These are phyloP conservation scores for Plebejus anna DNA, from an alignment of 2,888 invertebrate genomes.

Conservation along the genomic window DNA sequence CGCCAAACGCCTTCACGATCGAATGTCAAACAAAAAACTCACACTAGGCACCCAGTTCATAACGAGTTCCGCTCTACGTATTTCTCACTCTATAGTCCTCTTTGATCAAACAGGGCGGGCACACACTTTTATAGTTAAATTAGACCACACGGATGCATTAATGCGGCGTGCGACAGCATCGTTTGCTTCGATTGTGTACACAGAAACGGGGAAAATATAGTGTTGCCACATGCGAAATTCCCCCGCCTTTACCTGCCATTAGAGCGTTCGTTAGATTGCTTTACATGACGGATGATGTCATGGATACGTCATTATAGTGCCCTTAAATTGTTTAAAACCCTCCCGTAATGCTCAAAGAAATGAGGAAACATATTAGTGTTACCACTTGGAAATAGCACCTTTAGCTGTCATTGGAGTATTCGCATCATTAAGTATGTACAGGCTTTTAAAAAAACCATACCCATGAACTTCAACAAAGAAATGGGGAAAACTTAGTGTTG, in stretches of 20 bases:
- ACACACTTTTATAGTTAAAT: slow-evolving; percentile 61
- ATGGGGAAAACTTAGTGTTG: not conserved
- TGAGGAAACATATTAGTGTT: not conserved
- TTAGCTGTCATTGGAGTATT: not conserved
- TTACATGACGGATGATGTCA: not conserved
- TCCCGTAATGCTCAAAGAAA: not conserved
- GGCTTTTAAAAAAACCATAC: too few relatives aligned
- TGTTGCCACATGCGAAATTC: slow-evolving; percentile 22
- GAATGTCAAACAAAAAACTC: too few relatives aligned
- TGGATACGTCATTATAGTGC: not conserved
- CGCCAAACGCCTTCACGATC: too few relatives aligned
- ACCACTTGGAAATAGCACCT: not conserved
- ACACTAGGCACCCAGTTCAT: too few relatives aligned
- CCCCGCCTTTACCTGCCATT: slow-evolving; percentile 3
- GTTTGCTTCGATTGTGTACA: slow-evolving; percentile 38
- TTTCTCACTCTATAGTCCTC: slow-evolving; percentile 36
- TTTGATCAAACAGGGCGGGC: slow-evolving; percentile 53
- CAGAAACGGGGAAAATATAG: slow-evolving; percentile 33
- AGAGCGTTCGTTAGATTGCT: not conserved
- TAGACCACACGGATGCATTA: slow-evolving; percentile 61
- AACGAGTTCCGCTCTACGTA: slow-evolving; percentile 31
- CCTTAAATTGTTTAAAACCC: not conserved
- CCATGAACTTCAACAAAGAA: too few relatives aligned
- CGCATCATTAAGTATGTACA: too few relatives aligned
- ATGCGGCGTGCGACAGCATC: slow-evolving; percentile 42